Evolutionary conservation across 2,113 vertebrate species (phyloP), one percentile per base, ranked within the genome.

Genomic region (Conger conger): DNA sequence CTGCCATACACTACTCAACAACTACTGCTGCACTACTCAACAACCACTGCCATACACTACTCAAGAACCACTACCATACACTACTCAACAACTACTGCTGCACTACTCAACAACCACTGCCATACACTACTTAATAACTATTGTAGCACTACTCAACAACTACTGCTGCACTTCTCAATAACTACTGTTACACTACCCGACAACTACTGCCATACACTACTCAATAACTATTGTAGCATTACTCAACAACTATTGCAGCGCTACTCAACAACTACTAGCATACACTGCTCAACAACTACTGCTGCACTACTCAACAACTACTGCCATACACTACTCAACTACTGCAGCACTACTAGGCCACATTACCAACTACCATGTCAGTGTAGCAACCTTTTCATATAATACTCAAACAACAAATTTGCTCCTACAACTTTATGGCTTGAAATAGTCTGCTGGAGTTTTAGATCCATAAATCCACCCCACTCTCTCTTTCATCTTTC

Each of bases 401-500:
- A 6, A 50, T 50, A 13, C 45, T 42, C 40, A 5, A 50, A 50
- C 45, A 50, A 50, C 11, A 13, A 50, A 13, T 50, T 50, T 50
- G 6, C 45, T 50, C 45, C 7, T 13, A 50, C 11, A 50, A 50
- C 45, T 68, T 9, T 80, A 33, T 17, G 16, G 33, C 7, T 45
- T 0, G 42, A 35, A 33, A 57, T 18, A 42, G 30, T 76, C 40
- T 54, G 15, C 15, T 50, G 15, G 42, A 77, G 40, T 76, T 50
- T 38, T 42, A 13, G 83, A n/a, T 54, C 16, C 17, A 40, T 30
- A 17, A 30, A 73, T 73, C 17, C 37, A 4, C 54, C 50, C 2
- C 27, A 30, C 57, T 60, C 2, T 60, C 4, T 76, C 1, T 84
- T 82, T 86, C 77, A 30, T 33, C 60, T 89, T 94, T 87, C 90